A percentile compares a stretch with the other conserved stretches of the same genome.
Evolutionary conservation across 2,113 vertebrate genomes (phyloP).

Genomic region (Nesogale talazaci): DNA sequence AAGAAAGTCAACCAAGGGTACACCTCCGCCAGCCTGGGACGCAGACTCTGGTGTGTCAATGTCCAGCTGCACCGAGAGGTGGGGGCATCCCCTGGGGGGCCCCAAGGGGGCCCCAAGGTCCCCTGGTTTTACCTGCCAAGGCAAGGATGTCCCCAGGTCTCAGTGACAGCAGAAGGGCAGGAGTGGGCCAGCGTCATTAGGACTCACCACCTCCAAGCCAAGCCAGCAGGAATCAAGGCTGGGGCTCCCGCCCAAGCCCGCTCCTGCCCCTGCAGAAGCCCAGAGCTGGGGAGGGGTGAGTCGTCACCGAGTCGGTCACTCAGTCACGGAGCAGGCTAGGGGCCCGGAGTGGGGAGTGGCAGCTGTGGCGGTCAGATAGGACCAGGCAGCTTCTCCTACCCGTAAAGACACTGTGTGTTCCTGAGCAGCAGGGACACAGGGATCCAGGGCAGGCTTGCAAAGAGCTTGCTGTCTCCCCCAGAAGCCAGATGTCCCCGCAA

Average conservation of each 20-base stretch:
- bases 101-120: not conserved
- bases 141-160: fast-evolving
- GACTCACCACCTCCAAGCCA: too few relatives aligned
- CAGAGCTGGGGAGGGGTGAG: not conserved
- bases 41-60: not conserved
- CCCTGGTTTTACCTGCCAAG: not conserved
- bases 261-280: not conserved
- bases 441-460: not conserved
- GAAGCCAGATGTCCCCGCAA: not conserved
- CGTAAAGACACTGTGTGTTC: fast-evolving
- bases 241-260: not conserved
- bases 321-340: fast-evolving
- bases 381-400: not conserved
- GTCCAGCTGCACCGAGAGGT: not conserved
- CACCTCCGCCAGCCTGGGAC: not conserved
- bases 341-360: not conserved
- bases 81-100: not conserved
- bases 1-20: not conserved
- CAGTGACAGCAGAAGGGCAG: too few relatives aligned
- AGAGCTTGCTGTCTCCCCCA: fast-evolving
- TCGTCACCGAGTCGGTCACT: too few relatives aligned
- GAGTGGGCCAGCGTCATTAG: too few relatives aligned
- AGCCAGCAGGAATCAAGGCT: too few relatives aligned
- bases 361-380: not conserved
- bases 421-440: too few relatives aligned